Conservation (phyloP, 1,140 invertebrate genomes). For the Anadara kagoshimensis region DNA sequence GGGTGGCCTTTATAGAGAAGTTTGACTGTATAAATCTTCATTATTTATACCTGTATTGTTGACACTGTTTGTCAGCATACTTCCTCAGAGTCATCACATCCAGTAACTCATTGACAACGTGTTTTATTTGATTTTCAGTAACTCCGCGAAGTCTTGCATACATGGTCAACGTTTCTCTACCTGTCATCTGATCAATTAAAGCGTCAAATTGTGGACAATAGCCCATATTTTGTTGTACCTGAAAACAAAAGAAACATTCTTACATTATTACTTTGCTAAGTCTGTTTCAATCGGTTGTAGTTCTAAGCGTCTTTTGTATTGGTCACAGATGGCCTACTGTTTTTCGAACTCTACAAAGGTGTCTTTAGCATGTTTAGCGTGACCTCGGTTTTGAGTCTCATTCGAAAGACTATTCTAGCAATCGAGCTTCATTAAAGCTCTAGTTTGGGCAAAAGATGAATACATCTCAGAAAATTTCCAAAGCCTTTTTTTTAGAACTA, state of each 20-base stretch:
- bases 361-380: no score
- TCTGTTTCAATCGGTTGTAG: not conserved
- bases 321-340: no score
- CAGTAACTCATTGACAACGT: conserved; percentile 70
- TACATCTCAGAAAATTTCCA: no score
- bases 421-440: no score
- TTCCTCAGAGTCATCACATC: conserved; percentile 59
- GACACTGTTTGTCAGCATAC: conserved; percentile 61
- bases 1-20: no score
- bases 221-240: conserved; percentile 71
- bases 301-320: no score
- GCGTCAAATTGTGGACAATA: conserved; percentile 78
- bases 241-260: not conserved
- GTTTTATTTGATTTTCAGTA: conserved; percentile 55
- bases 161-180: conserved; percentile 83
- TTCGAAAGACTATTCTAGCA: no score
- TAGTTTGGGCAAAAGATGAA: no score
- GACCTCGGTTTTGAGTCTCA: no score
- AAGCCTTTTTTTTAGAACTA: not conserved
- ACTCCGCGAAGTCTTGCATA: conserved; percentile 84
- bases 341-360: no score
- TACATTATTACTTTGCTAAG: not conserved
- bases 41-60: conserved; percentile 65
- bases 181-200: conserved; percentile 73
- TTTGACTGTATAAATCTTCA: no score